Evolutionary conservation across 2,113 vertebrate species (phyloP).

Genomic region (Chinchilla lanigera): DNA sequence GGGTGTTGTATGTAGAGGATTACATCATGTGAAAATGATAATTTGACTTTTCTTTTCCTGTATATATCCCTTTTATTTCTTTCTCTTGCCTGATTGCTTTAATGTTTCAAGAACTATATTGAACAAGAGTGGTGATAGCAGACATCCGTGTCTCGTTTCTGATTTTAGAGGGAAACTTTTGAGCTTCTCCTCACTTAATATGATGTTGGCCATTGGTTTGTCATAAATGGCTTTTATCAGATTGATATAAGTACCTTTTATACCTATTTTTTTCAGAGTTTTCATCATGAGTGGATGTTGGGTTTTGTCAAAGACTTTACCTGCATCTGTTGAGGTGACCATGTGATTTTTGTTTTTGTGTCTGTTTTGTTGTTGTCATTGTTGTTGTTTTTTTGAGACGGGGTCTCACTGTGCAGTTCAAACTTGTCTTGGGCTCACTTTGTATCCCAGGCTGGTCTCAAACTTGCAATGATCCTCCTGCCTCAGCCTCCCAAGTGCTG

Average conservation of each 20-base stretch:
- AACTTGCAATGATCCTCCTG: too few relatives aligned
- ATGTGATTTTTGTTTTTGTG: background rate
- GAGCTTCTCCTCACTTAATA: background rate
- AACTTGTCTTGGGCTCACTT: too few relatives aligned
- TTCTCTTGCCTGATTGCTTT: background rate
- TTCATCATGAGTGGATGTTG: background rate
- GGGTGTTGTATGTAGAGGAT: background rate
- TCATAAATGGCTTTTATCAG: background rate
- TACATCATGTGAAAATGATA: background rate
- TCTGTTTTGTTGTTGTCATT: too few relatives aligned
- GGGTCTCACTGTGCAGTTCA: too few relatives aligned
- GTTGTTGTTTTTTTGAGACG: too few relatives aligned
- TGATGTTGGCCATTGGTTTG: background rate
- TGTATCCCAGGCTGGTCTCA: too few relatives aligned
- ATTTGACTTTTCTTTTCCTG: background rate
- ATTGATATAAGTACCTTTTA: background rate
- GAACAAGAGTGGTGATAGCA: background rate
- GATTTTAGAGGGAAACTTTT: background rate
- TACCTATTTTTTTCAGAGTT: background rate
- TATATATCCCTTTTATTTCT: background rate
- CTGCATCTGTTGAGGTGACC: background rate
- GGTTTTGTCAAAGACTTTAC: background rate
- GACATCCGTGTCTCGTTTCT: background rate
- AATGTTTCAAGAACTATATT: background rate
- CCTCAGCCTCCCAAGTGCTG: too few relatives aligned